Evolutionary conservation across 1,140 invertebrate species (phyloP), one percentile per base, ranked within the genome.

Genomic region (Babylonia areolata): DNA sequence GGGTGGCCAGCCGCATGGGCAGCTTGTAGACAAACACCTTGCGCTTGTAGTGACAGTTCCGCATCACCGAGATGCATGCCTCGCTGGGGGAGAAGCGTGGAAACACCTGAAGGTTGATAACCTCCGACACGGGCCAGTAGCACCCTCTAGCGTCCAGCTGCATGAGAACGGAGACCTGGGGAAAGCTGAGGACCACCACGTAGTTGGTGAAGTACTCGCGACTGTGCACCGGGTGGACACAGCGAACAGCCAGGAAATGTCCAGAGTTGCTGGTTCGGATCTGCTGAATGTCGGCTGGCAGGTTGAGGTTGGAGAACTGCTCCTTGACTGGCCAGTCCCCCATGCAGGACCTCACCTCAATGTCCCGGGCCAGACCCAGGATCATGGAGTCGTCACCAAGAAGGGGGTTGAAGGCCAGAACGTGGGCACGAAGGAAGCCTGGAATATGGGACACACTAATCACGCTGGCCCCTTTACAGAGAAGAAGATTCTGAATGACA

Each of bases 61-160:
- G 88, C 88, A 92, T 91, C 0, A 92, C 87, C n/a, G 91, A 89
- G 58, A 92, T 86, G 23, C 87, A 90, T 2, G 89, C 82, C 69
- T 92, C 91, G 42, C 91, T 89, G 5, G 91, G 89, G 17, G 89
- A 91, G 51, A 92, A 92, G 20, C 89, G 84, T n/a, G 91, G 91
- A 75, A 92, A 92, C 23, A 91, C 91, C 58, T 91, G 89, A 23
- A 91, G 88, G 80, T 92, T 92, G 42, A 92, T 88, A 9, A 91
- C 88, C 73, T 92, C 91, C 31, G 91, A 90, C n/a, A 91, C 89
- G 17, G 91, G 91, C 91, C 91, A 91, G 64, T 92, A 92, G n/a
- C 89, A 90, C 12, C 91, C 91, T 54, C 88, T 85, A 6, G 89
- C 90, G 82, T 91, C 90, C 15, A 91, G 87, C 83, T 88, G 79